Evolutionary conservation across 2,888 invertebrate species (phyloP).

Genomic region (Spodoptera littoralis): DNA sequence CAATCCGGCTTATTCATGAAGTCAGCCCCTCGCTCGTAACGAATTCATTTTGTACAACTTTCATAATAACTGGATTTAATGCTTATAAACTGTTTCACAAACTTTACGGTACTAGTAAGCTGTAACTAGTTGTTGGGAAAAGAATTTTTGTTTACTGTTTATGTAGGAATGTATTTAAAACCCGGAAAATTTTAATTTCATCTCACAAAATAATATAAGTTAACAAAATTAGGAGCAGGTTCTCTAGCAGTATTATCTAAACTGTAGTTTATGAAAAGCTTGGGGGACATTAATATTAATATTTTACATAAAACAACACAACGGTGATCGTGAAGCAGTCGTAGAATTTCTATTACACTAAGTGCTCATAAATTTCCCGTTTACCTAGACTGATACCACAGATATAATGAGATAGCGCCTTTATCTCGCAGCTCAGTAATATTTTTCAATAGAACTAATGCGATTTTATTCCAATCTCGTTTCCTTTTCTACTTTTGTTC

Average conservation of each 20-base stretch:
- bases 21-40: constrained; percentile 27
- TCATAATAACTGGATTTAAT: constrained; percentile 16
- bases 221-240: too few species aligned
- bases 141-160: too few species aligned
- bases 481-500: constrained; percentile 18
- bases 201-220: too few species aligned
- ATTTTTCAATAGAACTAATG: constrained; percentile 54
- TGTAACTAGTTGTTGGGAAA: too few species aligned
- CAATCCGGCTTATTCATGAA: constrained; percentile 53
- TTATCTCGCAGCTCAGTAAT: constrained; percentile 39
- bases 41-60: constrained; percentile 46
- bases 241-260: too few species aligned
- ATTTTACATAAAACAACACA: constrained; percentile 25
- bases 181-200: too few species aligned
- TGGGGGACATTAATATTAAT: neutral
- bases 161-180: constrained; percentile 7
- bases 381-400: constrained; percentile 40
- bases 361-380: constrained; percentile 62
- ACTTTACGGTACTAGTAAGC: too few species aligned
- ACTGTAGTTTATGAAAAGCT: too few species aligned
- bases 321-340: constrained; percentile 35
- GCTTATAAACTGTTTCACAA: constrained; percentile 5
- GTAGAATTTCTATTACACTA: constrained; percentile 54
- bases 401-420: constrained; percentile 51
- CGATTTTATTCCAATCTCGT: constrained; percentile 40